Conservation (phyloP, 2,888 invertebrate species). For the Elysia crispata region DNA sequence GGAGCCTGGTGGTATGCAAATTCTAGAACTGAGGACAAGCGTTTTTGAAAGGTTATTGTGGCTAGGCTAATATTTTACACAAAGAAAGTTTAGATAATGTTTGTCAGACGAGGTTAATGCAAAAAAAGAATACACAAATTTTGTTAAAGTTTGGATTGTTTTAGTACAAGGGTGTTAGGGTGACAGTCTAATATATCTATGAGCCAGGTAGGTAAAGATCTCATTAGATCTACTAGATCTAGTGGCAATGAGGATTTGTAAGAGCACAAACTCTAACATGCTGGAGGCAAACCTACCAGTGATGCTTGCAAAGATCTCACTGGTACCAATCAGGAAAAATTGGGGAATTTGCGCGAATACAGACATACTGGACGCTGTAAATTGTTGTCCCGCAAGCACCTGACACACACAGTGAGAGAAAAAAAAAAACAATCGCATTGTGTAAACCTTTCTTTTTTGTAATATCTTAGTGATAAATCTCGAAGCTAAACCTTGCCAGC, state of each 20-base stretch:
- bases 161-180: no score
- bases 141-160: no score
- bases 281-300: conserved; percentile 22
- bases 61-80: no score
- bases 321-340: conserved; percentile 38
- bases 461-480: no score
- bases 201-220: conserved; percentile 69
- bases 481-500: no score
- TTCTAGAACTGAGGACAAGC: conserved; percentile 64
- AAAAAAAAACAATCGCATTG: no score
- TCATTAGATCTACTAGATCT: conserved; percentile 59
- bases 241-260: conserved; percentile 34
- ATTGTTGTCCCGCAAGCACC: conserved; percentile 22
- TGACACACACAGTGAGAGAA: background rate
- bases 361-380: conserved; percentile 37
- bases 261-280: conserved; percentile 33
- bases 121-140: no score
- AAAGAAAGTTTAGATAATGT: no score
- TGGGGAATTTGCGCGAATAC: conserved; percentile 40
- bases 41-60: no score
- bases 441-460: no score
- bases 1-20: conserved; percentile 74
- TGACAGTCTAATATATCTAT: no score
- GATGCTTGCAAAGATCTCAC: conserved; percentile 70
- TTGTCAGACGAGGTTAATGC: no score